These are phyloP conservation scores for Saccopteryx bilineata DNA, from an alignment of 2,113 vertebrate genomes.

Conservation along the genomic window DNA sequence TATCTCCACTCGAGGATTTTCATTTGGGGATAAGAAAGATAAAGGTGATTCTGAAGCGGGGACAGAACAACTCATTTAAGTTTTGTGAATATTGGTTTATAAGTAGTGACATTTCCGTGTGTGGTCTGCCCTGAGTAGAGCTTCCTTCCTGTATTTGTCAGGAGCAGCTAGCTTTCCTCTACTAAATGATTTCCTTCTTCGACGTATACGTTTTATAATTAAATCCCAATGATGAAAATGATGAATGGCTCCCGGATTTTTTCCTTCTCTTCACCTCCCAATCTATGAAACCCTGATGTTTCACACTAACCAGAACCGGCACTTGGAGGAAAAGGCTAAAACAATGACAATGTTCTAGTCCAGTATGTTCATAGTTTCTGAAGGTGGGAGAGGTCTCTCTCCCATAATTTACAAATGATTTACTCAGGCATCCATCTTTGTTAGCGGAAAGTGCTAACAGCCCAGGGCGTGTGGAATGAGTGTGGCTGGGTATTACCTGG, in stretches of 20 bases:
- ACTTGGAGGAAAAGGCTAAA: background rate
- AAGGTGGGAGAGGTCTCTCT: background rate
- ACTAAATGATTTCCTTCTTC: background rate
- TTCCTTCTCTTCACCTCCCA: background rate
- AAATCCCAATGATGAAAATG: constrained; percentile 51
- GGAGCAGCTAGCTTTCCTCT: constrained; percentile 2
- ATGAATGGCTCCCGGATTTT: background rate
- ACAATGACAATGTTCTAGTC: background rate
- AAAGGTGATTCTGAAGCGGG: constrained; percentile 57
- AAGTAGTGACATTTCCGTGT: constrained; percentile 40
- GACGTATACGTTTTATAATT: background rate
- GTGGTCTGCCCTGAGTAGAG: background rate
- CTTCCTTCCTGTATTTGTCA: background rate
- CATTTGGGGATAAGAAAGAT: constrained; percentile 46
- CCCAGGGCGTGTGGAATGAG: background rate
- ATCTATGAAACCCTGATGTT: background rate
- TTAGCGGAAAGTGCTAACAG: background rate
- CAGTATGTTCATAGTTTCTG: background rate
- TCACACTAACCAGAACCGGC: background rate
- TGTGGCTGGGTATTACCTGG: background rate
- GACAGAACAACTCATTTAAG: constrained; percentile 43
- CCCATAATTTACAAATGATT: background rate
- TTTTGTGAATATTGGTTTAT: background rate
- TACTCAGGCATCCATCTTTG: background rate
- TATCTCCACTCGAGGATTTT: background rate